Base-by-base conservation (phyloP, 2,888 invertebrate species). In the Deilephila porcellus region DNA sequence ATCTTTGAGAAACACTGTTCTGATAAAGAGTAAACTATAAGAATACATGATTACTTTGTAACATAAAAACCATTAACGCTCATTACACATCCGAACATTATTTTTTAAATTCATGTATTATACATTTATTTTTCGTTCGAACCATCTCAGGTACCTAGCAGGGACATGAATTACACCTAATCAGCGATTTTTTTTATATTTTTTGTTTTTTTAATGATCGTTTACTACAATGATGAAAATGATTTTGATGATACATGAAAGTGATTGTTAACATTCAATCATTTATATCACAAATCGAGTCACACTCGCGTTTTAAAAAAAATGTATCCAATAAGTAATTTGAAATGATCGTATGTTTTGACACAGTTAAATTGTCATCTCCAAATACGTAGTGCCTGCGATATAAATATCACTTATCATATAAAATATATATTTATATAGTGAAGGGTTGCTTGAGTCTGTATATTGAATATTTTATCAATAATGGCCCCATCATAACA, bases 1-100 rank as follows among this genome's bases (percentile, higher is more conserved):
- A 80, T 79, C 87, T 93, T 94, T 94, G 94, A 94, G 94, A 94
- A 94, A 94, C 94, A 94, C 94, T 93, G 94, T 88, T 92, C 92
- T 83, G 85, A 81, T 85, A 85, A 19, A 70, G 82, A 83, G 86
- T 85, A 81, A 81, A 80, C 79, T 80, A 82, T 79, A 77, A 81
- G 82, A 81, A 83, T 82, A 84, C 79, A 84, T 81, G 83, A 81
- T 70, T 70, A 60, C 45, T 45, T 52, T 72, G 52, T 52, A 67
- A 67, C 67, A 67, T 67, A 52, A 74, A 71, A 74, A 71, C 25
- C 62, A 60, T 45, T 67, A 73, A 73, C 37, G 32, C 60, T 37
- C 25, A 62, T 62, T 53, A 62, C 34, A 64, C 67, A 37, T 52
- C 45, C 45, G 45, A 80, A 81, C 80, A 74, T 81, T 79, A 60